Evolutionary conservation across 2,888 invertebrate genomes (phyloP).

Genomic region (Aspidiotus destructor): DNA sequence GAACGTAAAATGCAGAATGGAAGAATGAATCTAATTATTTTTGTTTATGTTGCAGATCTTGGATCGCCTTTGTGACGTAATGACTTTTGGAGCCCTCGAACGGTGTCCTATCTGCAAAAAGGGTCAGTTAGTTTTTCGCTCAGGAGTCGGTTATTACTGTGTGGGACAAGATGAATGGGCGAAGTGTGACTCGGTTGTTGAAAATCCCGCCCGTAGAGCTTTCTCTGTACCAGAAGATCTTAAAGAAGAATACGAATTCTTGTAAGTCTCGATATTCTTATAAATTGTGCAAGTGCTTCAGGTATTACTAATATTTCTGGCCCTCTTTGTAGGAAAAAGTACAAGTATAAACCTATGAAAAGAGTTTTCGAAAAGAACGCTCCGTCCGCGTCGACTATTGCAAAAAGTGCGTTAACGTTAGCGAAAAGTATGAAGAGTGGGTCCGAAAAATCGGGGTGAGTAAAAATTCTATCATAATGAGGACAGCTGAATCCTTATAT

Average conservation of each 20-base stretch:
- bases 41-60: constrained; percentile 50
- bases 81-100: constrained; percentile 76
- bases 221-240: constrained; percentile 60
- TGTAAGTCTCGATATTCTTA: constrained; percentile 43
- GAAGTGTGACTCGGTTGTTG: constrained; percentile 64
- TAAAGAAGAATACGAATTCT: constrained; percentile 48
- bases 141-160: constrained; percentile 72
- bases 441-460: constrained; percentile 12
- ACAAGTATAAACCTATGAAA: constrained; percentile 50
- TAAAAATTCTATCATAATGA: constrained; percentile 4
- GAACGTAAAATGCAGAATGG: too few relatives aligned
- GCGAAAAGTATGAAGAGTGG: constrained; percentile 30
- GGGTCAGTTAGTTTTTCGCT: constrained; percentile 59
- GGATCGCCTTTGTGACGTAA: constrained; percentile 68
- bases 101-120: constrained; percentile 66
- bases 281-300: not conserved
- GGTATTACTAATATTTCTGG: constrained; percentile 5
- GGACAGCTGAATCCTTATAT: too few relatives aligned
- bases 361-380: constrained; percentile 50
- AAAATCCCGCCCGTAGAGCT: constrained; percentile 59
- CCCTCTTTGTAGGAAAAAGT: constrained; percentile 45
- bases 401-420: not conserved
- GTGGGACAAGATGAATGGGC: constrained; percentile 81
- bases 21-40: constrained; percentile 5
- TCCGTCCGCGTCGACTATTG: constrained; percentile 42